phyloP scores from a whole-genome alignment of 2,888 invertebrate species.

The Capitulum mitella region DNA sequence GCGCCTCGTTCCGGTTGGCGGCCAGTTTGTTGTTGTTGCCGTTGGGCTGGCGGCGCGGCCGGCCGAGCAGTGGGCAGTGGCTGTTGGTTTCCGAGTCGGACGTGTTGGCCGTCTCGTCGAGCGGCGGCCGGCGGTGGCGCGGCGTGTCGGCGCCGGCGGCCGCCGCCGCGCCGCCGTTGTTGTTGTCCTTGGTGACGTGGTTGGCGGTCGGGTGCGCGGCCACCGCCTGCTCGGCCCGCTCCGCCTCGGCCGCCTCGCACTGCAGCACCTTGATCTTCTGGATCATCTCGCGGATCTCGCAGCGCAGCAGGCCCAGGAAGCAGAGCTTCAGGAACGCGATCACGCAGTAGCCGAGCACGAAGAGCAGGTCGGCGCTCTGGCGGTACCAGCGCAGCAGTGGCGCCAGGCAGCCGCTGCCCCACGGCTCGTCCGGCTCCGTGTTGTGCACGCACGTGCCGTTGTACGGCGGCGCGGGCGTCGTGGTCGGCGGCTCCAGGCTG shows the following conservation, averaged over 20 bases:
- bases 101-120: slow-evolving; percentile 28
- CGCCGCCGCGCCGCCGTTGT: not conserved
- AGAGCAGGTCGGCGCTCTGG: slow-evolving; percentile 70
- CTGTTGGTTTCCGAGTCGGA: slow-evolving; percentile 36
- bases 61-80: slow-evolving; percentile 34
- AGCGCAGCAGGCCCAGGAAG: slow-evolving; percentile 73
- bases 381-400: slow-evolving; percentile 64
- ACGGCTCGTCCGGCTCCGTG: not conserved
- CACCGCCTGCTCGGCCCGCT: not conserved
- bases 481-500: not conserved
- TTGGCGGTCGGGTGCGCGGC: not conserved
- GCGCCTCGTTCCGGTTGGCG: slow-evolving; percentile 14
- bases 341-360: slow-evolving; percentile 71
- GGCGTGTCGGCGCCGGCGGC: not conserved
- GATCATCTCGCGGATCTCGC: slow-evolving; percentile 82
- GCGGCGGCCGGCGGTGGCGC: slow-evolving; percentile 29
- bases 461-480: slow-evolving; percentile 1
- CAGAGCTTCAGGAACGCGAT: slow-evolving; percentile 81
- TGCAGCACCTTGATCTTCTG: slow-evolving; percentile 76
- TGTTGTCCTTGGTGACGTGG: slow-evolving; percentile 21
- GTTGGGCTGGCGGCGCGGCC: slow-evolving; percentile 31
- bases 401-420: slow-evolving; percentile 59
- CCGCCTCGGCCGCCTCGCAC: slow-evolving; percentile 47
- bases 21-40: slow-evolving; percentile 35
- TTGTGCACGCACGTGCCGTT: slow-evolving; percentile 12